These are phyloP conservation scores for Otolemur garnettii DNA, from an alignment of 2,113 vertebrate species.

Conservation along the genomic window DNA sequence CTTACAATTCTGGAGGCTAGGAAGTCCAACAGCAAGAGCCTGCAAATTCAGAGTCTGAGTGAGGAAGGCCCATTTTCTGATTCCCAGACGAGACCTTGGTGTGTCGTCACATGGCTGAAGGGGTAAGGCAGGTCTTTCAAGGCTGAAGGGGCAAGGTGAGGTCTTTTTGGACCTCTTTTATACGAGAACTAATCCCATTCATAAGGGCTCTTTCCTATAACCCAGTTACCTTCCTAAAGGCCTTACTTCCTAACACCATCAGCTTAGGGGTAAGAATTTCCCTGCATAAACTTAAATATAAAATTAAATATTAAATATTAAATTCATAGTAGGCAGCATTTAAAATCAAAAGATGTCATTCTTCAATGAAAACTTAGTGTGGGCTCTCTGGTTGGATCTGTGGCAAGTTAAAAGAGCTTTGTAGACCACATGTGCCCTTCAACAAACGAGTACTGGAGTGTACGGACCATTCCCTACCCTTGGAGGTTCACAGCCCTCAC, in stretches of 20 bases:
- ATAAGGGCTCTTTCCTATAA: not conserved
- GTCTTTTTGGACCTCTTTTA: not conserved
- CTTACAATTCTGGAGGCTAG: not conserved
- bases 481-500: not conserved
- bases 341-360: not conserved
- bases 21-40: not conserved
- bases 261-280: not conserved
- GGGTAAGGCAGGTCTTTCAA: not conserved
- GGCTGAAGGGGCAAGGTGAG: not conserved
- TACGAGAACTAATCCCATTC: not conserved
- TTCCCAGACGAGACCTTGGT: not conserved
- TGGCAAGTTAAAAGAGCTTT: not conserved
- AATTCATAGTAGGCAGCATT: not conserved
- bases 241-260: not conserved
- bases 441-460: not conserved
- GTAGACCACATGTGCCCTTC: not conserved
- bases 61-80: not conserved
- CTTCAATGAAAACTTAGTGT: not conserved
- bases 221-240: not conserved
- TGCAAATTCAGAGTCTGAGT: not conserved
- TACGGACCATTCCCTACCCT: not conserved
- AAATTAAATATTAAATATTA: not conserved
- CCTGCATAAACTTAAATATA: not conserved
- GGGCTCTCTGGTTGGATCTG: not conserved
- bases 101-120: not conserved